Evolutionary conservation across 2,888 invertebrate species (phyloP).

Genomic region (Liopterus haemorrhoidalis): DNA sequence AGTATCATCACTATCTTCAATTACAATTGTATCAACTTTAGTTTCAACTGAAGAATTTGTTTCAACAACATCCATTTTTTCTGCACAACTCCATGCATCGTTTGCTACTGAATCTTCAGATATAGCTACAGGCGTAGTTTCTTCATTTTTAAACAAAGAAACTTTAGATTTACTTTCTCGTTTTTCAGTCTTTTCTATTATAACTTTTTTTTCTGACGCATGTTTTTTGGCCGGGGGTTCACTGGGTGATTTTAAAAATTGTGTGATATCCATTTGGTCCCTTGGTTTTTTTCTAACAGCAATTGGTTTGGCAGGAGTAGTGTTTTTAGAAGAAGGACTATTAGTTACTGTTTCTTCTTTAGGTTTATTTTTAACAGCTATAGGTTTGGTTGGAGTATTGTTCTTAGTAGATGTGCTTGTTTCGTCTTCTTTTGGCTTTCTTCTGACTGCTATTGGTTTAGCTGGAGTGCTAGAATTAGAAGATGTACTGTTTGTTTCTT

Average conservation of each 20-base stretch:
- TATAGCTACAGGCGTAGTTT: constrained; percentile 8
- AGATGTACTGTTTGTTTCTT: constrained; percentile 17
- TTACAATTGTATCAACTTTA: constrained; percentile 7
- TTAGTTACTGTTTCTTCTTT: constrained; percentile 18
- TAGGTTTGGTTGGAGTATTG: neutral
- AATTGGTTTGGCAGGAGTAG: constrained; percentile 39
- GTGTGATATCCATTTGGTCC: constrained; percentile 18
- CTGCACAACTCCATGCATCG: constrained; percentile 34
- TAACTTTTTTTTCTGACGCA: neutral
- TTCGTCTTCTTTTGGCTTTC: constrained; percentile 42
- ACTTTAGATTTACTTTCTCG: constrained; percentile 16
- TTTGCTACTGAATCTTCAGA: constrained; percentile 33
- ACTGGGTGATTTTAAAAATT: constrained; percentile 15
- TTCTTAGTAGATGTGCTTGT: too few species aligned
- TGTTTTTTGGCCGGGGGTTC: neutral
- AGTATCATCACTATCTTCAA: constrained; percentile 44
- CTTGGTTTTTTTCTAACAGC: constrained; percentile 41
- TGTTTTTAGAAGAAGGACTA: constrained; percentile 6
- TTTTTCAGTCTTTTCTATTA: constrained; percentile 10
- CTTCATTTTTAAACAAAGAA: constrained; percentile 1
- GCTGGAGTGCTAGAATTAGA: constrained; percentile 17
- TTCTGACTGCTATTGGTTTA: constrained; percentile 43
- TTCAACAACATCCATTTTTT: constrained; percentile 7
- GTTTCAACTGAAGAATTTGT: constrained; percentile 17
- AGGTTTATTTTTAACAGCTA: constrained; percentile 8